These are phyloP conservation scores for Cryptotermes secundus DNA, from an alignment of 1,140 invertebrate species.

Conservation along the genomic window DNA sequence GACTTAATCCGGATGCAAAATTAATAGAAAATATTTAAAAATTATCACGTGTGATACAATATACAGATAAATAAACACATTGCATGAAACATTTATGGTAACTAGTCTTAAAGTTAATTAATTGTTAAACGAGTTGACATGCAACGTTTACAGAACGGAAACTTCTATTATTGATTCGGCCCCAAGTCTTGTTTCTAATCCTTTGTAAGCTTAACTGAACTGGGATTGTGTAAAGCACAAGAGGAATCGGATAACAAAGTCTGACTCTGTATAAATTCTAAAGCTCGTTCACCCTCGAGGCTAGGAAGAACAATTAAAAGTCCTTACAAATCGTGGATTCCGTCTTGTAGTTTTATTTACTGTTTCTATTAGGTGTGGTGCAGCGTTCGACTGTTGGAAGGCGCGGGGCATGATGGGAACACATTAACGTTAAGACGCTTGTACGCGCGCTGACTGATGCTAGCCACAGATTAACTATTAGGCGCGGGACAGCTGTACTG, in stretches of 20 bases:
- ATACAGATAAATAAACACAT: too few relatives aligned
- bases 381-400: background rate
- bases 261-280: background rate
- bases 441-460: background rate
- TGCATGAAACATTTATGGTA: too few relatives aligned
- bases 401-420: too few relatives aligned
- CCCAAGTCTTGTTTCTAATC: background rate
- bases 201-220: background rate
- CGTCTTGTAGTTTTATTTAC: background rate
- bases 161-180: background rate
- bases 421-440: background rate
- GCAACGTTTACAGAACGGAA: too few relatives aligned
- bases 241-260: background rate
- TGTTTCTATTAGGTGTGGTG: background rate
- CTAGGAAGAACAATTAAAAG: background rate
- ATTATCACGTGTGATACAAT: too few relatives aligned
- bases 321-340: background rate
- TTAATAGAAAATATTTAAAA: too few relatives aligned
- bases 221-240: background rate
- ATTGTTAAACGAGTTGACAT: too few relatives aligned
- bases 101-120: too few relatives aligned
- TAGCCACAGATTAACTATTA: background rate
- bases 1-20: too few relatives aligned
- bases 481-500: background rate
- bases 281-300: too few relatives aligned